These are phyloP conservation scores for Phoeniculus purpureus DNA, from an alignment of 2,797 vertebrate genomes.

Conservation along the genomic window DNA sequence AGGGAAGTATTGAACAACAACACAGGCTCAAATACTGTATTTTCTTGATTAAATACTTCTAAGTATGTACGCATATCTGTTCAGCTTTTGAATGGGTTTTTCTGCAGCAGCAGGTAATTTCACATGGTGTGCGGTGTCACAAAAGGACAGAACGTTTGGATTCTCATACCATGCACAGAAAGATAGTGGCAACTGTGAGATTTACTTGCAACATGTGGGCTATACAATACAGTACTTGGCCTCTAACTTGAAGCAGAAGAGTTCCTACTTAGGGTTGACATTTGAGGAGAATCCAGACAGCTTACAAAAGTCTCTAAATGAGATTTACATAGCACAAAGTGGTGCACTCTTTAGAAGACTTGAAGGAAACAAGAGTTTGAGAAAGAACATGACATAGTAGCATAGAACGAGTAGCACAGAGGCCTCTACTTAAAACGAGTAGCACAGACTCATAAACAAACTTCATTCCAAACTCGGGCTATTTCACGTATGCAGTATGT, in stretches of 20 bases:
- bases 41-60: not conserved
- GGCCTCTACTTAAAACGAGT: not conserved
- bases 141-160: not conserved
- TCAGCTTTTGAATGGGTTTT: not conserved
- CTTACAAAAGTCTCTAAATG: not conserved
- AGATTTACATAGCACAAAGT: not conserved
- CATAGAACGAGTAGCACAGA: not conserved
- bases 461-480: not conserved
- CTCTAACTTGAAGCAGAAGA: not conserved
- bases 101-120: not conserved
- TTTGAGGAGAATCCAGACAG: not conserved
- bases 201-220: not conserved
- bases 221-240: not conserved
- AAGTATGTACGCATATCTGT: not conserved
- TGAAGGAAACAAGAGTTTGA: not conserved
- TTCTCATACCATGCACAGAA: not conserved
- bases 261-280: not conserved
- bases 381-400: not conserved
- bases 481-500: not conserved
- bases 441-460: conserved; percentile 32
- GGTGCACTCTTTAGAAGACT: not conserved
- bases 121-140: not conserved
- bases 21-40: not conserved
- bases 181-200: not conserved
- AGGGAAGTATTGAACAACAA: not conserved